These are phyloP conservation scores for Thryonomys swinderianus DNA, from an alignment of 2,113 vertebrate species.

Conservation along the genomic window DNA sequence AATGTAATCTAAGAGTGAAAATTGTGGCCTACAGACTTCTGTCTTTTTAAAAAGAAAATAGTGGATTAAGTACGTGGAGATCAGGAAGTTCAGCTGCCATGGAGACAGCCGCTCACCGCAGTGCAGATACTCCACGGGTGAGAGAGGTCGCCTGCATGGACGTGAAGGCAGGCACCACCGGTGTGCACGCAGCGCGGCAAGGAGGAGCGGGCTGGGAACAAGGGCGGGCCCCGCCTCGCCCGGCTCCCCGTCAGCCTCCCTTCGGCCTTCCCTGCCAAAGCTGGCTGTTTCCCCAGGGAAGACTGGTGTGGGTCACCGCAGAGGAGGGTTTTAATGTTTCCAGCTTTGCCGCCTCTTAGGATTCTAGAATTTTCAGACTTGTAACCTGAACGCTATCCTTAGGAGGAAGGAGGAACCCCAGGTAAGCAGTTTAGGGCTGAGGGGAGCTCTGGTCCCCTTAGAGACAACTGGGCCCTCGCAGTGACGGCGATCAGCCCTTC, in stretches of 20 bases:
- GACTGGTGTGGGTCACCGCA: background rate
- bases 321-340: background rate
- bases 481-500: background rate
- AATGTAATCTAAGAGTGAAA: constrained; percentile 8
- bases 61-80: constrained; percentile 41
- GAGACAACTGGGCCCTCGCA: background rate
- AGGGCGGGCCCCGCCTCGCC: background rate
- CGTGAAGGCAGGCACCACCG: background rate
- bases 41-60: constrained; percentile 37
- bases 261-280: background rate
- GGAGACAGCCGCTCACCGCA: constrained; percentile 60
- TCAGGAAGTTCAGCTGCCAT: constrained; percentile 65
- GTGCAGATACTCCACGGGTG: background rate
- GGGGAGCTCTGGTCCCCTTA: background rate
- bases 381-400: background rate
- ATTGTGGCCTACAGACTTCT: constrained; percentile 36
- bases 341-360: background rate
- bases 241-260: rapidly evolving
- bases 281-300: background rate
- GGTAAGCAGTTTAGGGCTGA: background rate
- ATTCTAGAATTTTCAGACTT: constrained; percentile 2
- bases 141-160: background rate
- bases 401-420: background rate
- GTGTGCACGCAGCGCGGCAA: background rate
- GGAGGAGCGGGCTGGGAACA: rapidly evolving